Evolutionary conservation across 2,797 vertebrate genomes (phyloP).

Genomic region (Gallirallus australis): DNA sequence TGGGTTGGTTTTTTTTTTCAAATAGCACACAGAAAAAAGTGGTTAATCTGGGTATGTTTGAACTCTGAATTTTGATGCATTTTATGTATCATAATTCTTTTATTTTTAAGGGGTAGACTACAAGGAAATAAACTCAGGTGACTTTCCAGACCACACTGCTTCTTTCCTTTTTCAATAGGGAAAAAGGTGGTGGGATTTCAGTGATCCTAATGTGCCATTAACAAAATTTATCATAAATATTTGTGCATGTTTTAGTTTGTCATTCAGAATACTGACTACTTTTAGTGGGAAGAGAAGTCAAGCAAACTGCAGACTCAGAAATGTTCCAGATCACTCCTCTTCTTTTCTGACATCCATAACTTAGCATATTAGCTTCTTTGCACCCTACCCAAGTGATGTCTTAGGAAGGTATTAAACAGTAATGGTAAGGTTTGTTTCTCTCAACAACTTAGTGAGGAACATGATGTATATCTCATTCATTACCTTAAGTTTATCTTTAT

Average conservation of each 20-base stretch:
- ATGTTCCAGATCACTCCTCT: background rate
- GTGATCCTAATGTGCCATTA: background rate
- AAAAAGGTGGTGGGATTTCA: background rate
- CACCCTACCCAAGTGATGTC: background rate
- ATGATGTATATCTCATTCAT: background rate
- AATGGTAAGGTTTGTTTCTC: background rate
- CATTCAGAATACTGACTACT: background rate
- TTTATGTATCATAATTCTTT: background rate
- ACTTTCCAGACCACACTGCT: background rate
- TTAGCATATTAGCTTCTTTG: background rate
- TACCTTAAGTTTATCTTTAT: background rate
- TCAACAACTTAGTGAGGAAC: background rate
- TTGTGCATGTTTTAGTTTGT: background rate
- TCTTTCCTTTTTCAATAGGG: background rate
- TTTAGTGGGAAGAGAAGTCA: background rate
- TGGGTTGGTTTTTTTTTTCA: background rate
- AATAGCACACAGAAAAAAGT: background rate
- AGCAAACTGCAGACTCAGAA: background rate
- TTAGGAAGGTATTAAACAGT: background rate
- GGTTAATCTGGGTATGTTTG: background rate
- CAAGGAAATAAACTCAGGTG: background rate
- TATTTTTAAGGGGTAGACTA: background rate
- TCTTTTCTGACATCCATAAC: background rate
- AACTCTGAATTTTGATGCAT: background rate
- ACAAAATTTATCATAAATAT: background rate